Evolutionary conservation across 2,888 invertebrate species (phyloP).

Genomic region (Cyclophora punctaria): DNA sequence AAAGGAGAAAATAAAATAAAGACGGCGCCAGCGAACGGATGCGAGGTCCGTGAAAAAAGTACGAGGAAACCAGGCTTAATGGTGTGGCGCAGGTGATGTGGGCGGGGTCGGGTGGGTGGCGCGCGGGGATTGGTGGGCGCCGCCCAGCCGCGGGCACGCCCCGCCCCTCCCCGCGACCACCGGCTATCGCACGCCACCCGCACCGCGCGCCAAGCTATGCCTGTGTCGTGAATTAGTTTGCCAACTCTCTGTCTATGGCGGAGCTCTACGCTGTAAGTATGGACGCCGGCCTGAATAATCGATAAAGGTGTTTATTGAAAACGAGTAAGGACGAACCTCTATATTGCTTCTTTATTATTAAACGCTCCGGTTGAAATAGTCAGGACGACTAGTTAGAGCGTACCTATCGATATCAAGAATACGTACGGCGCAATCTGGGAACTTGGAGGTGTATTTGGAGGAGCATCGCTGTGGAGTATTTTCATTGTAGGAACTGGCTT

Average conservation of each 20-base stretch:
- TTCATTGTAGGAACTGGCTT: too few species aligned
- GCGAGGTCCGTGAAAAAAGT: conserved; percentile 73
- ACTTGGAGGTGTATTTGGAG: too few species aligned
- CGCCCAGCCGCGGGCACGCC: conserved; percentile 68
- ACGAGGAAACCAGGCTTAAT: conserved; percentile 67
- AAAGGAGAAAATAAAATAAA: conserved; percentile 75
- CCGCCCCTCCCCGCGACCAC: conserved; percentile 54
- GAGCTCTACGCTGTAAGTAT: conserved; percentile 71
- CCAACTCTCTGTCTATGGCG: conserved; percentile 75
- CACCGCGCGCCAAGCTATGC: conserved; percentile 71
- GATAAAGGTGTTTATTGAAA: conserved; percentile 76
- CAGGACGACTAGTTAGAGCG: conserved; percentile 7
- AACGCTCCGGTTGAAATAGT: conserved; percentile 39
- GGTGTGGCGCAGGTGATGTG: conserved; percentile 72
- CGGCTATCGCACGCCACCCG: conserved; percentile 68
- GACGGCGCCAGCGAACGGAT: conserved; percentile 71
- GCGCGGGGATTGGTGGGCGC: conserved; percentile 66
- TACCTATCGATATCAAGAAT: background rate
- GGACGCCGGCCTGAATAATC: conserved; percentile 73
- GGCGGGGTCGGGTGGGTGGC: conserved; percentile 67
- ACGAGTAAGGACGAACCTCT: conserved; percentile 70
- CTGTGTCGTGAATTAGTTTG: conserved; percentile 75
- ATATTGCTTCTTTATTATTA: conserved; percentile 73
- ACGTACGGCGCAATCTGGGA: too few species aligned
- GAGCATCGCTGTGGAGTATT: too few species aligned